Evolutionary conservation across 1,140 invertebrate species (phyloP).

Genomic region (Zaprionus taronus): DNA sequence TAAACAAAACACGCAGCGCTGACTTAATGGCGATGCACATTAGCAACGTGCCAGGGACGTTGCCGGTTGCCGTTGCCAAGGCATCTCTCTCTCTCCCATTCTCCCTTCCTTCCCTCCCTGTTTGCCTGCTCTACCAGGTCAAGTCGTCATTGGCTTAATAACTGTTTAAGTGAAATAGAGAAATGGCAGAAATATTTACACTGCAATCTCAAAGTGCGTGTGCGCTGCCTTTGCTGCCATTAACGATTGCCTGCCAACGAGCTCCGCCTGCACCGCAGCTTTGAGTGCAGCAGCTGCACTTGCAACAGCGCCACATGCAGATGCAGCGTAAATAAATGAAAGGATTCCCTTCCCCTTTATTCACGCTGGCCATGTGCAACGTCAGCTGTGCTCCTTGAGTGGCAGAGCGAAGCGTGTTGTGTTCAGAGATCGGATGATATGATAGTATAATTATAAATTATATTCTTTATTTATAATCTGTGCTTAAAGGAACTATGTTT

Average conservation of each 20-base stretch:
- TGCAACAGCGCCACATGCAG: background rate
- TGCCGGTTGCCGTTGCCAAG: conserved; percentile 17
- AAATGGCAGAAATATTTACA: conserved; percentile 69
- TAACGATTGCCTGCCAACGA: conserved; percentile 52
- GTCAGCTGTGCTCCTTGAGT: conserved; percentile 26
- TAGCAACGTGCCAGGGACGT: conserved; percentile 70
- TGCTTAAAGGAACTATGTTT: too few species aligned
- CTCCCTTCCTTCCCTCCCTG: background rate
- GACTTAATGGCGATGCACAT: conserved; percentile 80
- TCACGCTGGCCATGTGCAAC: background rate
- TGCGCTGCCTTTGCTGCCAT: conserved; percentile 26
- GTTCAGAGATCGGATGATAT: too few species aligned
- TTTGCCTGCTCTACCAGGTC: conserved; percentile 14
- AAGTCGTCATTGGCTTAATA: conserved; percentile 72
- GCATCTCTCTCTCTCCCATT: background rate
- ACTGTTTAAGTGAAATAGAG: conserved; percentile 69
- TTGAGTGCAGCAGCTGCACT: conserved; percentile 29
- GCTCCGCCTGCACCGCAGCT: conserved; percentile 20
- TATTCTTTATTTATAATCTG: too few species aligned
- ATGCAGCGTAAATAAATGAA: conserved; percentile 15
- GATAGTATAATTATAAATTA: too few species aligned
- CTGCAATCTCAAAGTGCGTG: conserved; percentile 40
- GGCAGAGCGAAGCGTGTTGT: background rate
- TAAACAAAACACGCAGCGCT: conserved; percentile 80
- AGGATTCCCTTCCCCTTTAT: background rate